A percentile compares a stretch with the other conserved stretches of the same genome.
Conservation (phyloP, 2,888 invertebrate species). For the Drosophila melanosoma region DNA sequence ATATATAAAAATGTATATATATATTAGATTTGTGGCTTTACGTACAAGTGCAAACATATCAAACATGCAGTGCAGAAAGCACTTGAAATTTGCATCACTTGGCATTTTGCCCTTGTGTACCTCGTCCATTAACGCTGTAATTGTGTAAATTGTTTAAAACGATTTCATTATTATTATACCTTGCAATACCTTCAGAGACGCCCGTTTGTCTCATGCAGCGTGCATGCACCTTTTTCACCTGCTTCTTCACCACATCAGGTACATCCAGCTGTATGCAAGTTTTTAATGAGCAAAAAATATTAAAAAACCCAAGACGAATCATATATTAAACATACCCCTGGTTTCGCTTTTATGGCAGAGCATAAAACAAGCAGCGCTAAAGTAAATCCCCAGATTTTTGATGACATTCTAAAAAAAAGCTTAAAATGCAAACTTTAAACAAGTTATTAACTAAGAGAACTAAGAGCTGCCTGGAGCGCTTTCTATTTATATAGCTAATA, state of each 20-base stretch:
- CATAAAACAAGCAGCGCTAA: constrained; percentile 37
- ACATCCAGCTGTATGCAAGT: constrained; percentile 68
- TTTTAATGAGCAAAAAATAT: not conserved
- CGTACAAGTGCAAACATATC: constrained; percentile 82
- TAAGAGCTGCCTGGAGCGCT: constrained; percentile 20
- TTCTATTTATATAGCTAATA: constrained; percentile 54
- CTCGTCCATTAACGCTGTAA: constrained; percentile 58
- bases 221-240: constrained; percentile 75
- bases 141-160: not conserved
- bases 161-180: not conserved
- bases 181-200: constrained; percentile 70
- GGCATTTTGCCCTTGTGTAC: constrained; percentile 63
- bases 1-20: not conserved
- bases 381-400: constrained; percentile 33
- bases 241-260: constrained; percentile 70
- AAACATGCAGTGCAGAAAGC: constrained; percentile 83
- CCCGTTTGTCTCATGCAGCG: constrained; percentile 76
- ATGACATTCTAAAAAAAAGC: constrained; percentile 28
- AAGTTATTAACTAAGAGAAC: constrained; percentile 28
- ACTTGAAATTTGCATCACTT: constrained; percentile 73
- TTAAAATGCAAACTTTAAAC: not conserved
- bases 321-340: constrained; percentile 52
- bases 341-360: constrained; percentile 30
- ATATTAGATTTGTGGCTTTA: not conserved
- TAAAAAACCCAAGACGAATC: not conserved